Evolutionary conservation across 2,888 invertebrate genomes (phyloP).

Genomic region (Brachyptera risi): DNA sequence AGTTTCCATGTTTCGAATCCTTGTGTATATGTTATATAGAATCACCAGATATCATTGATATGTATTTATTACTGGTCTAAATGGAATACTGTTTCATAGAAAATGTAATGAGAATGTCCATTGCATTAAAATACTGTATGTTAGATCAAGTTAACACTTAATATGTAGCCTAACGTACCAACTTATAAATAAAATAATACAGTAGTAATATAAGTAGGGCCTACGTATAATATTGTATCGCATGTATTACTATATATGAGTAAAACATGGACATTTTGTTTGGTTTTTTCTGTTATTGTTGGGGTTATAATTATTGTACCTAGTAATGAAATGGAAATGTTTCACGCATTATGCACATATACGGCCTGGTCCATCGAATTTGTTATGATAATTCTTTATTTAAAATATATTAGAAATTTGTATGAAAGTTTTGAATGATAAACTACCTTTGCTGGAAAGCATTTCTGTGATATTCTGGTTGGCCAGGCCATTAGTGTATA

Average conservation of each 20-base stretch:
- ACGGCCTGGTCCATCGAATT: slow-evolving; percentile 33
- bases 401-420: slow-evolving; percentile 14
- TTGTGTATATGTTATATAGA: background rate
- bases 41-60: background rate
- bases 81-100: background rate
- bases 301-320: background rate
- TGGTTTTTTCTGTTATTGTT: background rate
- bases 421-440: background rate
- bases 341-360: slow-evolving; percentile 28
- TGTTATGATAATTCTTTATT: slow-evolving; percentile 27
- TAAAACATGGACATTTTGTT: background rate
- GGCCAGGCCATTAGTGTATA: slow-evolving; percentile 43
- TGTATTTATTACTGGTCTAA: background rate
- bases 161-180: background rate
- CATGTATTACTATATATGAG: no score
- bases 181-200: background rate
- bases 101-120: no score
- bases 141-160: no score
- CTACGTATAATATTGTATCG: no score
- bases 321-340: slow-evolving; percentile 16
- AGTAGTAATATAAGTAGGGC: slow-evolving; percentile 22
- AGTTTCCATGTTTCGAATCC: background rate
- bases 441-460: slow-evolving; percentile 21
- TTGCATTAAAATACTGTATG: no score
- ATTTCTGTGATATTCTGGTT: slow-evolving; percentile 49